Percentiles rank a stretch among this genome's conserved stretches.
Conservation (phyloP, 1,140 invertebrate species). For the Belonocnema kinseyi region DNA sequence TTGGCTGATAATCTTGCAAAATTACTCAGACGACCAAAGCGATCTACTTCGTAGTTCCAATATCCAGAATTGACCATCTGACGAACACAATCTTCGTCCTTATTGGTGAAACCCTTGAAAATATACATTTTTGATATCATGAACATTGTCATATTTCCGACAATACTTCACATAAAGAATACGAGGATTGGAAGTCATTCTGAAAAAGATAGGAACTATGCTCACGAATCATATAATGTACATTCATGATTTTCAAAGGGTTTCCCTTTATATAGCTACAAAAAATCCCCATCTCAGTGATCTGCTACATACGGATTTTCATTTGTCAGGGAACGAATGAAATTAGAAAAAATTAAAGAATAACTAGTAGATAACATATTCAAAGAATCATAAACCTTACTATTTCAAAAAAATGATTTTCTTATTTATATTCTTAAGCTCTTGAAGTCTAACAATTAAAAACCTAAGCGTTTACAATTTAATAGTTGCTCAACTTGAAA, state of each 20-base stretch:
- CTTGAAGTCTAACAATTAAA: no score
- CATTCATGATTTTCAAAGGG: not conserved
- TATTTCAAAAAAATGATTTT: no score
- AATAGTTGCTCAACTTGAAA: no score
- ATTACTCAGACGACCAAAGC: slow-evolving; percentile 10
- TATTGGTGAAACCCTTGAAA: slow-evolving; percentile 19
- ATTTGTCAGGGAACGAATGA: not conserved
- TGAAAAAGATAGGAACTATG: not conserved
- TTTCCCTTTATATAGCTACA: not conserved
- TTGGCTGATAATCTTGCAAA: slow-evolving; percentile 24
- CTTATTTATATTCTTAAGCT: no score
- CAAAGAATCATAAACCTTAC: no score
- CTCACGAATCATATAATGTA: not conserved
- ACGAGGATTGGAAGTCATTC: slow-evolving; percentile 7
- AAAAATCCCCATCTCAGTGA: not conserved
- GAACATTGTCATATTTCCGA: not conserved
- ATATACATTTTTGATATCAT: slow-evolving; percentile 3
- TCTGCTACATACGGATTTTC: not conserved
- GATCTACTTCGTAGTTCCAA: slow-evolving; percentile 10
- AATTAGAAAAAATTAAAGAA: not conserved
- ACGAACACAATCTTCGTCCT: not conserved
- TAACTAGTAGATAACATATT: no score
- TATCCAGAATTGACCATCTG: slow-evolving; percentile 13
- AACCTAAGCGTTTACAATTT: no score
- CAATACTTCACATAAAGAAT: not conserved